Base-by-base conservation (phyloP, 2,113 vertebrate species). In the Menura novaehollandiae region DNA sequence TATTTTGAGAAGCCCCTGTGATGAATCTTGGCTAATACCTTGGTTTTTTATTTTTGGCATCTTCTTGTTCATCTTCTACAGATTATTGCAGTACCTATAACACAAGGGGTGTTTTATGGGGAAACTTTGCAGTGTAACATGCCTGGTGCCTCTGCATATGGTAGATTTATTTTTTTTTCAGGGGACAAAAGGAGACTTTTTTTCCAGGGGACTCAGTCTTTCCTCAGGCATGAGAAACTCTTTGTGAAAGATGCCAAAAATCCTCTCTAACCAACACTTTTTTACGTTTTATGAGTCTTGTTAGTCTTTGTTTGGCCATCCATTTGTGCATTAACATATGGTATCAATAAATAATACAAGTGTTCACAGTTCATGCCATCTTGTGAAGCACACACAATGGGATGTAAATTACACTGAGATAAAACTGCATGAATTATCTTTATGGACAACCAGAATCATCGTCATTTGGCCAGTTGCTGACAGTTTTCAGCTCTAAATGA, bases 291-390 rank as follows among this genome's bases (percentile, higher is more conserved):
- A 85, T 82, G 52, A 72, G 35, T 15, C 46, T 91, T 47, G 58
- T 91, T 95, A 85, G n/a, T 67, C 44, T 86, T 93, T 73, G 9
- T 88, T 94, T 90, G 89, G 39, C 56, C 46, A 87, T 88, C 37
- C 15, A 37, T 11, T 83, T 83, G 37, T 74, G 32, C 18, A 86
- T 84, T 81, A 77, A 79, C 92, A 77, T 89, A 73, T 73, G 87
- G 32, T 27, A 72, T 55, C 47, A 75, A 91, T 95, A 93, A 85
- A 78, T 83, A 41, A 17, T 92, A 69, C 37, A 78, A 95, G 43
- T n/a, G 52, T 77, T 93, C 78, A 53, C 28, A 66, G 63, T 69
- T 88, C 69, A 75, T 88, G 67, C 49, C 58, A 89, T 76, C 60
- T 47, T 66, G 33, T 86, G 58, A 82, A 85, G 51, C 39, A 83